phyloP scores from a whole-genome alignment of 2,888 invertebrate species.

The Azorinus chamasolen region DNA sequence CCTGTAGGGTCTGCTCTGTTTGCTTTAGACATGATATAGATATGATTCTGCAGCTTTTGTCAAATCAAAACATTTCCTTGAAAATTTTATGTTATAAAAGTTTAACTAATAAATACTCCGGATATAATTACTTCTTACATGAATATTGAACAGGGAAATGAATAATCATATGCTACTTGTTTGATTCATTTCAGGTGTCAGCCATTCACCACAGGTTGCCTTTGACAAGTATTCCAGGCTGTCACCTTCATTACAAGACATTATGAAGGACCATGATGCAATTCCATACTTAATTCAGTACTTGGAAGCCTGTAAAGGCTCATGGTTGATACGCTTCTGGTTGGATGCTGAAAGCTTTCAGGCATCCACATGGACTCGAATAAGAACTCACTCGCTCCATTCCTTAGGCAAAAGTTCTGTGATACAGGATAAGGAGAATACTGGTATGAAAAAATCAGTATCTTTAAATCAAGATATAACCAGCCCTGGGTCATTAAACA shows the following conservation, averaged over 20 bases:
- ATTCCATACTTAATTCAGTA: slow-evolving; percentile 94
- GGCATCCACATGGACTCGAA: slow-evolving; percentile 79
- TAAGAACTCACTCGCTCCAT: slow-evolving; percentile 77
- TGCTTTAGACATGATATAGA: too few species aligned
- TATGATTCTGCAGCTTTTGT: too few species aligned
- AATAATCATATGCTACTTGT: too few species aligned
- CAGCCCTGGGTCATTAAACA: slow-evolving; percentile 33
- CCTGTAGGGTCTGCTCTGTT: too few species aligned
- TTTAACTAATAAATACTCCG: too few species aligned
- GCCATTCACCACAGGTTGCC: slow-evolving; percentile 38
- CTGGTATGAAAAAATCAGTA: slow-evolving; percentile 22
- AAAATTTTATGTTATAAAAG: too few species aligned
- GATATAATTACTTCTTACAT: too few species aligned
- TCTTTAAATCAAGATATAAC: slow-evolving; percentile 54
- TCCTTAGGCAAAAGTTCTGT: slow-evolving; percentile 64
- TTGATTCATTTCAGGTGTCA: slow-evolving; percentile 56
- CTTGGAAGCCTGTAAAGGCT: slow-evolving; percentile 90
- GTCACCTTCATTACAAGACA: slow-evolving; percentile 92
- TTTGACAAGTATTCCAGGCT: slow-evolving; percentile 86
- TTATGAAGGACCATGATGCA: slow-evolving; percentile 92
- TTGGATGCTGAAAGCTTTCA: slow-evolving; percentile 87
- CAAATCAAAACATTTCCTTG: too few species aligned
- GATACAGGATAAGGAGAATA: slow-evolving; percentile 16
- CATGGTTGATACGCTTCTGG: slow-evolving; percentile 87
- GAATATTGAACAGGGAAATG: too few species aligned